phyloP scores from a whole-genome alignment of 2,113 vertebrate species.

The Spea multiplicata region DNA sequence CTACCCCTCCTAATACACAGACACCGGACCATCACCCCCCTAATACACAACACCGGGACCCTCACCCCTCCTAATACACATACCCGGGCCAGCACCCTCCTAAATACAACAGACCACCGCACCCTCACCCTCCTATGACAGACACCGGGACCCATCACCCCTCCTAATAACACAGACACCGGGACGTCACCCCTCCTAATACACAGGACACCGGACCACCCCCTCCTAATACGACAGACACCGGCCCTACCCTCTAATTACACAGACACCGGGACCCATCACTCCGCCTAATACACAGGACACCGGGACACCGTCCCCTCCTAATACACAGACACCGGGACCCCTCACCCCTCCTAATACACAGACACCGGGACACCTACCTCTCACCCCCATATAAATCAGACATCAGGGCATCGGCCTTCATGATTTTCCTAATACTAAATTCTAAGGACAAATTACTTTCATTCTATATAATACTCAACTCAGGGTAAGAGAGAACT shows the following conservation, averaged over 20 bases:
- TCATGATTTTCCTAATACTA: no score
- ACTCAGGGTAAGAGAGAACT: not conserved
- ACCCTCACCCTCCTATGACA: not conserved
- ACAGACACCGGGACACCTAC: no score
- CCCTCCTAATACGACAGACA: slow-evolving; percentile 9
- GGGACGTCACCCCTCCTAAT: not conserved
- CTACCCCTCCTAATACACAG: slow-evolving; percentile 15
- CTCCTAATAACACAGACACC: no score
- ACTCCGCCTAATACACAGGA: slow-evolving; percentile 7
- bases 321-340: not conserved
- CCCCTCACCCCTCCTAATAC: no score
- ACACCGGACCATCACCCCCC: no score
- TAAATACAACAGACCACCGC: no score
- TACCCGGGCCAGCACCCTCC: no score
- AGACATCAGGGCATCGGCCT: not conserved
- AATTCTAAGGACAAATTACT: no score
- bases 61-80: not conserved
- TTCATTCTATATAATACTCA: no score
- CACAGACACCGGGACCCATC: not conserved
- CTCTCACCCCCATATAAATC: not conserved
- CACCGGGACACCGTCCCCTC: not conserved
- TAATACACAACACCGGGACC: no score
- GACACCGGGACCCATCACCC: not conserved
- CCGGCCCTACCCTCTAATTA: no score
- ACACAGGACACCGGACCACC: not conserved